These are phyloP conservation scores for Tortrix viridana DNA, from an alignment of 2,888 invertebrate species.

Conservation along the genomic window DNA sequence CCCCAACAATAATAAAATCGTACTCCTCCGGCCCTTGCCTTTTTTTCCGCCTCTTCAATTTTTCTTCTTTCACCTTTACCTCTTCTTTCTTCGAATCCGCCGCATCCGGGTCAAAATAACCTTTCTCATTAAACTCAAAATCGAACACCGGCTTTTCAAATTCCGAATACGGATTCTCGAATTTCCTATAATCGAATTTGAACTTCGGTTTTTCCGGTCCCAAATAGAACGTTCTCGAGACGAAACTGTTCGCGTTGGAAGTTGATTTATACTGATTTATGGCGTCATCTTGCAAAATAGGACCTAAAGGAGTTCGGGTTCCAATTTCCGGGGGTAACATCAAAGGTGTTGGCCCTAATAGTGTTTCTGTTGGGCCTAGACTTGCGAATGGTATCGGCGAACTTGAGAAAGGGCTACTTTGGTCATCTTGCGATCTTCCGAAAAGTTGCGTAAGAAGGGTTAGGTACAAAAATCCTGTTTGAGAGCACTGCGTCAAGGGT, in stretches of 20 bases:
- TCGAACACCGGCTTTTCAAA: constrained; percentile 39
- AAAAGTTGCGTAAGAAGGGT: constrained; percentile 83
- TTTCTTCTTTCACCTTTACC: constrained; percentile 44
- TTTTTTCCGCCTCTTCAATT: constrained; percentile 51
- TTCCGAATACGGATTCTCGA: constrained; percentile 43
- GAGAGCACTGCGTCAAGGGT: constrained; percentile 83
- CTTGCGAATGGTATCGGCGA: constrained; percentile 32
- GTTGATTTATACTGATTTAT: constrained; percentile 44
- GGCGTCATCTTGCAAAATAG: constrained; percentile 45
- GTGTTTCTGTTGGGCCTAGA: constrained; percentile 30
- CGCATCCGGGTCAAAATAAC: constrained; percentile 52
- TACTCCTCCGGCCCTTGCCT: constrained; percentile 66
- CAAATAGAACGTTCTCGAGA: constrained; percentile 42
- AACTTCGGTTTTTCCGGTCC: constrained; percentile 49
- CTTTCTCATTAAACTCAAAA: constrained; percentile 49
- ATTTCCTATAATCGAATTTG: constrained; percentile 45
- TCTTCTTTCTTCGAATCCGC: constrained; percentile 54
- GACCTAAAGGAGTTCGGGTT: constrained; percentile 40
- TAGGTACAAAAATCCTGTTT: constrained; percentile 84
- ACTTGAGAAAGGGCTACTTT: constrained; percentile 42
- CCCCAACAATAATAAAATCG: constrained; percentile 87
- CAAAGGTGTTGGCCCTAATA: constrained; percentile 42
- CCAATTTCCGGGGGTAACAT: constrained; percentile 37
- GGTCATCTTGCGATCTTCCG: constrained; percentile 76
- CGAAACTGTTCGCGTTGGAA: constrained; percentile 50